Evolutionary conservation across 1,140 invertebrate genomes (phyloP).

Genomic region (Aphelenchoides besseyi): DNA sequence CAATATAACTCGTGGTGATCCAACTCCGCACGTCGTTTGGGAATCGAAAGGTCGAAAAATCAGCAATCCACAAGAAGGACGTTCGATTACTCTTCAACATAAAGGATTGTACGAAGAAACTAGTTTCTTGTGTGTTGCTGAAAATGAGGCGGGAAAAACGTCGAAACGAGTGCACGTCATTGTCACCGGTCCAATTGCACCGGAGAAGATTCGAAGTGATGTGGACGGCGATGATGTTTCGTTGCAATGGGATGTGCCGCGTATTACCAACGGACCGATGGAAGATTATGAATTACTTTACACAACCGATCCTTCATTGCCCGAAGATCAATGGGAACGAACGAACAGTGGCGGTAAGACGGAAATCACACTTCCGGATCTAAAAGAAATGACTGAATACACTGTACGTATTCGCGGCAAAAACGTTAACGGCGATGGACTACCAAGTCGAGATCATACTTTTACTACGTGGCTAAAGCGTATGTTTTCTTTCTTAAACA

Average conservation of each 20-base stretch:
- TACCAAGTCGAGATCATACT: constrained; percentile 52
- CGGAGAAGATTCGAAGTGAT: constrained; percentile 57
- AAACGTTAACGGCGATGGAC: constrained; percentile 53
- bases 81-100: constrained; percentile 56
- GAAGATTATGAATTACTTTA: constrained; percentile 60
- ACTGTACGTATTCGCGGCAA: constrained; percentile 51
- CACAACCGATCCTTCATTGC: constrained; percentile 54
- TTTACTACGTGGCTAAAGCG: constrained; percentile 55
- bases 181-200: constrained; percentile 52
- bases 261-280: constrained; percentile 60
- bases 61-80: constrained; percentile 44
- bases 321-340: constrained; percentile 54
- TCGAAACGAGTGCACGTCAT: constrained; percentile 49
- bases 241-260: constrained; percentile 56
- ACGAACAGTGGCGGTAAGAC: constrained; percentile 40
- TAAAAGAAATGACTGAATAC: constrained; percentile 57
- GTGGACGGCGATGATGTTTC: constrained; percentile 57
- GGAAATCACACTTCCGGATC: constrained; percentile 34
- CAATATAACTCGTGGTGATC: constrained; percentile 58
- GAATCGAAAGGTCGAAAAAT: constrained; percentile 48
- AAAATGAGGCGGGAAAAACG: constrained; percentile 60
- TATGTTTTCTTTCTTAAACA: constrained; percentile 1
- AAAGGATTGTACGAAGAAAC: constrained; percentile 55
- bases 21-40: constrained; percentile 47
- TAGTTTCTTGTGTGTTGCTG: constrained; percentile 57